Conservation (phyloP, 2,888 invertebrate species). For the Erebia ligea region DNA sequence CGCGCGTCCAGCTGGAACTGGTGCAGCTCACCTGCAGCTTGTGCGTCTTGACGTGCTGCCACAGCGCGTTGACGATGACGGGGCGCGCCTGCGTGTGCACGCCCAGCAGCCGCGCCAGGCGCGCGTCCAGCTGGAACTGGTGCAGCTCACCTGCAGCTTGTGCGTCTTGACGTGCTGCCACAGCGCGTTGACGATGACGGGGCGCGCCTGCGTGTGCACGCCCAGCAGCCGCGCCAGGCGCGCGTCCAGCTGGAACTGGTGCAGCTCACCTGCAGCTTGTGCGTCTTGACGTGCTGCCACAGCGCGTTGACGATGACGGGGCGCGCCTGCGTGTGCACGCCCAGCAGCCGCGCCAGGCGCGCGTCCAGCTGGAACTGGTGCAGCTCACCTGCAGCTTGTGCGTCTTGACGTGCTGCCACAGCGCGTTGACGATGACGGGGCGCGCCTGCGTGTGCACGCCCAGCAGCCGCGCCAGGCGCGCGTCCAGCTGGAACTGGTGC, state of each 20-base stretch:
- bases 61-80: constrained; percentile 98
- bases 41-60: constrained; percentile 99
- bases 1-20: constrained; percentile 99
- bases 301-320: constrained; percentile 99
- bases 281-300: constrained; percentile 99
- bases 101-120: constrained; percentile 96
- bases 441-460: constrained; percentile 99
- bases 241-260: constrained; percentile 99
- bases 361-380: constrained; percentile 99
- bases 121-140: constrained; percentile 99
- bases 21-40: constrained; percentile 95
- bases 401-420: constrained; percentile 99
- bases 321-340: constrained; percentile 98
- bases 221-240: constrained; percentile 97
- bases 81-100: constrained; percentile 98
- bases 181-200: constrained; percentile 98
- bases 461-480: constrained; percentile 95
- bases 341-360: constrained; percentile 95
- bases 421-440: constrained; percentile 98
- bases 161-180: constrained; percentile 99
- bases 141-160: constrained; percentile 93
- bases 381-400: constrained; percentile 95
- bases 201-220: constrained; percentile 98
- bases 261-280: constrained; percentile 93
- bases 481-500: constrained; percentile 99